Percentiles rank a stretch among this genome's conserved stretches.
Conservation (phyloP, 53 echinoderm and acorn worm species). For the Actinopyga echinites region DNA sequence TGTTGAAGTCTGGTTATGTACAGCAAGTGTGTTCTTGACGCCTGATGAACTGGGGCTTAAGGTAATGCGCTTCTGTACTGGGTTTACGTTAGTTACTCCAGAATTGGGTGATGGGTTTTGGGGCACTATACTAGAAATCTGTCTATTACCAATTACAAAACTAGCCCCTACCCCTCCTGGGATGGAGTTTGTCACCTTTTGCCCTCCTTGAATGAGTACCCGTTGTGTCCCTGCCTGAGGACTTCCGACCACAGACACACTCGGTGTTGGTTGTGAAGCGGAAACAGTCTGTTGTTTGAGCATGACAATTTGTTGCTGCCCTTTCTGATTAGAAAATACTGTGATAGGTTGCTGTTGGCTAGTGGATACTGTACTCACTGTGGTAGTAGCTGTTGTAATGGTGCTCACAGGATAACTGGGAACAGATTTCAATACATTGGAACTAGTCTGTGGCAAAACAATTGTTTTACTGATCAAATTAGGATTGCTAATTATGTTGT, state of each 20-base stretch:
- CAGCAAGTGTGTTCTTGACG: neutral
- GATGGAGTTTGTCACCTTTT: slow-evolving; percentile 5
- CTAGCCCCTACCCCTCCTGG: slow-evolving; percentile 25
- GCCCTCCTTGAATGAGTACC: slow-evolving; percentile 14
- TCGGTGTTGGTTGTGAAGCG: neutral
- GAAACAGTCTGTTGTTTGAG: neutral
- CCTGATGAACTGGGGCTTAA: slow-evolving; percentile 25
- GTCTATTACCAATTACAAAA: slow-evolving; percentile 26
- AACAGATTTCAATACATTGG: neutral
- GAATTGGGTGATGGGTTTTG: neutral
- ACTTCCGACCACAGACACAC: slow-evolving; percentile 8
- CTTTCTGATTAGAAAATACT: slow-evolving; percentile 15
- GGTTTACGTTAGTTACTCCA: neutral
- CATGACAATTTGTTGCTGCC: slow-evolving; percentile 17
- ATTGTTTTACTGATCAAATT: neutral
- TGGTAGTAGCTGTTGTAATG: neutral
- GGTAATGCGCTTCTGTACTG: slow-evolving; percentile 29
- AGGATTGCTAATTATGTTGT: neutral
- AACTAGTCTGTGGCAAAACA: slow-evolving; percentile 10
- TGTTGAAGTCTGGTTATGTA: neutral
- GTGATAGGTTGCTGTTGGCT: slow-evolving; percentile 1
- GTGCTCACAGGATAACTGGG: neutral
- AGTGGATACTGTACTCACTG: neutral
- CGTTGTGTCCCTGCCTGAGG: slow-evolving; percentile 31
- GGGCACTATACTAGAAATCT: slow-evolving; percentile 30